Percentiles rank a stretch among this genome's conserved stretches.
Evolutionary conservation across 2,797 vertebrate genomes (phyloP).

Genomic region (Malurus splendens): DNA sequence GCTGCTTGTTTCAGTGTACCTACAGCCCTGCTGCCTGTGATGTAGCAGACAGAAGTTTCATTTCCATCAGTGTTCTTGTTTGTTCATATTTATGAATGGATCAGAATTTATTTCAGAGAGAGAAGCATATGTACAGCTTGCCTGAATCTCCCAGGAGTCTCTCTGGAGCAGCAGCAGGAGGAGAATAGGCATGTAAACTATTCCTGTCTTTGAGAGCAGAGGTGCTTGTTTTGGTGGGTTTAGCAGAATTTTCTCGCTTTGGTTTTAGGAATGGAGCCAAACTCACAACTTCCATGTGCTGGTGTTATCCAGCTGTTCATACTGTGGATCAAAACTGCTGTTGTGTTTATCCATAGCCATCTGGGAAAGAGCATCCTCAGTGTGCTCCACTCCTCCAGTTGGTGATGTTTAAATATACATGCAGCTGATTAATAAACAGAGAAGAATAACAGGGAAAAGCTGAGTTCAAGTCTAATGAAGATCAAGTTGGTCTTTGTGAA

Average conservation of each 20-base stretch:
- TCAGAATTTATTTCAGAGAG: not conserved
- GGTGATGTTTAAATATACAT: not conserved
- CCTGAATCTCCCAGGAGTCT: not conserved
- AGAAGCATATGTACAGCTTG: not conserved
- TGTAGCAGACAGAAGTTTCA: not conserved
- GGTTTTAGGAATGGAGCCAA: not conserved
- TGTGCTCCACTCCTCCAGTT: not conserved
- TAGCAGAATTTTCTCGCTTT: not conserved
- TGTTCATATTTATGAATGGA: not conserved
- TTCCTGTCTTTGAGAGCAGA: not conserved
- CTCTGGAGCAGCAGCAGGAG: not conserved
- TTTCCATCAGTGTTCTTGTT: not conserved
- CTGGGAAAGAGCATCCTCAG: not conserved
- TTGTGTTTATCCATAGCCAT: constrained; percentile 4
- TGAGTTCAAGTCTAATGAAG: not conserved
- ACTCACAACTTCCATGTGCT: not conserved
- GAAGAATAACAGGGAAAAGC: not conserved
- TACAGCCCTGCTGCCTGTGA: not conserved
- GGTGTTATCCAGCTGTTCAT: not conserved
- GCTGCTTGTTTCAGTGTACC: not conserved
- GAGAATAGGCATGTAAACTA: not conserved
- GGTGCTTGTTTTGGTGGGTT: not conserved
- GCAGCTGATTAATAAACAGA: not conserved
- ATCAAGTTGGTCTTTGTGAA: not conserved
- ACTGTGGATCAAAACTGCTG: not conserved